phyloP scores from a whole-genome alignment of 2,113 vertebrate genomes.

The Girardinichthys multiradiatus region DNA sequence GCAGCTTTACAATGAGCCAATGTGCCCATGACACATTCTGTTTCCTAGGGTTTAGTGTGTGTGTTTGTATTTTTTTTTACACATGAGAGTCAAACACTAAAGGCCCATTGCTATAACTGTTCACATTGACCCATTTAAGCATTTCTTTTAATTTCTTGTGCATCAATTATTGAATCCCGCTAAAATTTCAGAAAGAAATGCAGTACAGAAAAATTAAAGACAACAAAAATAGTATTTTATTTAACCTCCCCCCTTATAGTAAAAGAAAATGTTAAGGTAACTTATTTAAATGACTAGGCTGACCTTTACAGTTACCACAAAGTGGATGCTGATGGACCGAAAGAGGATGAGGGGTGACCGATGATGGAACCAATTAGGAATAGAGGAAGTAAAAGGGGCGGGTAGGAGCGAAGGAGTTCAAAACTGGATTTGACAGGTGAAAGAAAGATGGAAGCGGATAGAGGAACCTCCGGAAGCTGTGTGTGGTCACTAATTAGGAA shows the following conservation, averaged over 20 bases:
- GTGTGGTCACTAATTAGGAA: slow-evolving; percentile 72
- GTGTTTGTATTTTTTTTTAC: neutral
- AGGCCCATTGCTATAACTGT: slow-evolving; percentile 14
- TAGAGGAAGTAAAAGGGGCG: slow-evolving; percentile 13
- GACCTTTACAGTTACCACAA: slow-evolving; percentile 35
- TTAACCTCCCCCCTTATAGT: neutral
- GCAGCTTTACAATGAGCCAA: slow-evolving; percentile 59
- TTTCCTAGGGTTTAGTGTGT: slow-evolving; percentile 31
- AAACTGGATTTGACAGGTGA: slow-evolving; percentile 36
- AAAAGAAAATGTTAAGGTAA: neutral
- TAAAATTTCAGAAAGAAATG: neutral
- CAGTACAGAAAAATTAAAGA: neutral
- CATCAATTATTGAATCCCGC: neutral
- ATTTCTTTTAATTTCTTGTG: neutral
- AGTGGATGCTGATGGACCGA: slow-evolving; percentile 12
- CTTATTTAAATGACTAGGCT: slow-evolving; percentile 26
- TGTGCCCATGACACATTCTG: slow-evolving; percentile 36
- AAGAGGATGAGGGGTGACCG: neutral
- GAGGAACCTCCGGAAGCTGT: slow-evolving; percentile 46
- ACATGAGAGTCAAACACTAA: neutral
- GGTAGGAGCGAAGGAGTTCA: neutral
- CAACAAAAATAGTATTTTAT: neutral
- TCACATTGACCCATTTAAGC: slow-evolving; percentile 20
- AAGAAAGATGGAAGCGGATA: slow-evolving; percentile 41
- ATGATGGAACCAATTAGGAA: slow-evolving; percentile 10